Conservation (phyloP, 2,888 invertebrate species). For the Autographa gamma region DNA sequence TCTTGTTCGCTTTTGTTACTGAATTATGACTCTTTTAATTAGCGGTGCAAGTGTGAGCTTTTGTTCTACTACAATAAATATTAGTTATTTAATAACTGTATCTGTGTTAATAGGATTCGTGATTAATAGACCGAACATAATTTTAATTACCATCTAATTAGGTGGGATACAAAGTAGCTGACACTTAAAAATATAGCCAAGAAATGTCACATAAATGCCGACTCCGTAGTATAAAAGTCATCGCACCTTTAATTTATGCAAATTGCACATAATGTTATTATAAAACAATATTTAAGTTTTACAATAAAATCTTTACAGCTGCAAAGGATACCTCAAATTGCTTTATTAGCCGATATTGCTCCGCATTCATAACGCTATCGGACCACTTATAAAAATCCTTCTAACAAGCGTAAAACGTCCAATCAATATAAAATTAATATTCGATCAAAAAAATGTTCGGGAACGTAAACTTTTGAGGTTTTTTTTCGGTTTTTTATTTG, state of each 20-base stretch:
- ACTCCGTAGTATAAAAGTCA: slow-evolving; percentile 17
- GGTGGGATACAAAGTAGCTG: slow-evolving; percentile 28
- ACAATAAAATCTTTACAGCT: slow-evolving; percentile 53
- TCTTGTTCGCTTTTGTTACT: slow-evolving; percentile 51
- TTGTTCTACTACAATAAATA: not conserved
- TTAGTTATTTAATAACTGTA: not conserved
- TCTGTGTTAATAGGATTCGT: not conserved
- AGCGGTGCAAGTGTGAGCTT: slow-evolving; percentile 18
- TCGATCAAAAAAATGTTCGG: slow-evolving; percentile 56
- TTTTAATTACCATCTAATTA: slow-evolving; percentile 22
- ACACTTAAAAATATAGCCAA: slow-evolving; percentile 23
- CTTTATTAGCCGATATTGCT: slow-evolving; percentile 57
- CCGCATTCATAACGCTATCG: slow-evolving; percentile 48
- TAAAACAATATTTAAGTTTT: slow-evolving; percentile 45
- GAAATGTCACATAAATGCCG: slow-evolving; percentile 19
- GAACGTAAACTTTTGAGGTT: slow-evolving; percentile 55
- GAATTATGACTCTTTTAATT: slow-evolving; percentile 45
- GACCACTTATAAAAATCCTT: slow-evolving; percentile 57
- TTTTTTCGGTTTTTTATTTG: slow-evolving; percentile 62
- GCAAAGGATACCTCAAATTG: slow-evolving; percentile 48
- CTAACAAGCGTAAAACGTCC: slow-evolving; percentile 61
- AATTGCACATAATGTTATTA: slow-evolving; percentile 32
- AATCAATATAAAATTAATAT: slow-evolving; percentile 64
- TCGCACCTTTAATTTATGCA: slow-evolving; percentile 38
- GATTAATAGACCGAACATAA: slow-evolving; percentile 11